Conservation (phyloP, 2,888 invertebrate species). For the Pandemis cinnamomeana region DNA sequence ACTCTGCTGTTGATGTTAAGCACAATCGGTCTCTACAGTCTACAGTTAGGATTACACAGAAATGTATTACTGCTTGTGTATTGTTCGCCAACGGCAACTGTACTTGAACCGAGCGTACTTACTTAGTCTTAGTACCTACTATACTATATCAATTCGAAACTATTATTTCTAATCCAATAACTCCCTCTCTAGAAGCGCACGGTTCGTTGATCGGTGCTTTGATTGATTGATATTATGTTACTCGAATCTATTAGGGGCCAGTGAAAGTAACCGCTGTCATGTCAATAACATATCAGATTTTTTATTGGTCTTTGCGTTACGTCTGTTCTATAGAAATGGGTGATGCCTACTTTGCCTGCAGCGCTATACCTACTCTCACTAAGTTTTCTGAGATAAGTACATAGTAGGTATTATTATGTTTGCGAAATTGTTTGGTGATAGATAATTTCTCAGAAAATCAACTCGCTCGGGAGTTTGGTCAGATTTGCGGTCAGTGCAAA, state of each 20-base stretch:
- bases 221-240: constrained; percentile 39
- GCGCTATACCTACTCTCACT: not conserved
- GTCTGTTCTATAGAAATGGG: constrained; percentile 15
- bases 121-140: too few relatives aligned
- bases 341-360: constrained; percentile 8
- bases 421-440: not conserved
- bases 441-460: not conserved
- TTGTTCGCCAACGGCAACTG: constrained; percentile 11
- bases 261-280: constrained; percentile 41
- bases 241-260: constrained; percentile 36
- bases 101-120: not conserved
- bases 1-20: constrained; percentile 39
- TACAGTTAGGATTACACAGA: constrained; percentile 35
- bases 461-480: not conserved
- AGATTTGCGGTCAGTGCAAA: not conserved
- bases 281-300: constrained; percentile 39
- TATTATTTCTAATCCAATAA: constrained; percentile 1
- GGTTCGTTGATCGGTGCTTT: constrained; percentile 24
- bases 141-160: not conserved
- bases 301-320: constrained; percentile 38
- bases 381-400: not conserved
- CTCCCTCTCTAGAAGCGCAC: not conserved
- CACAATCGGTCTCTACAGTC: constrained; percentile 26
- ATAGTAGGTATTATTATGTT: not conserved
- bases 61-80: constrained; percentile 21